Conservation (phyloP, 2,888 invertebrate species). For the Agriopis marginaria region DNA sequence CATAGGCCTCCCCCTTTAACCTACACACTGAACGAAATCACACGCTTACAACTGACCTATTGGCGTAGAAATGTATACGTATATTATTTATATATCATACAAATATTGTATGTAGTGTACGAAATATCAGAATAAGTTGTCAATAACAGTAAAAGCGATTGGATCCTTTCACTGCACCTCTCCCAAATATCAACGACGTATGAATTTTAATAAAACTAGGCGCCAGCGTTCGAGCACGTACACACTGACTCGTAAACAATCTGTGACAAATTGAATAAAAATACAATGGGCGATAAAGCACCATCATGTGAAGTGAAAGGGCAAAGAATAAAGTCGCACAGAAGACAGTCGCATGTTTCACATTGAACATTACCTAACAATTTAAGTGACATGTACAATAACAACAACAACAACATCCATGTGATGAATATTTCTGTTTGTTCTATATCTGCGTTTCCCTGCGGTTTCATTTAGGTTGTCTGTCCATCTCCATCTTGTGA, state of each 20-base stretch:
- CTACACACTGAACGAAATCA: too few species aligned
- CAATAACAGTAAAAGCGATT: constrained; percentile 6
- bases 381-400: background rate
- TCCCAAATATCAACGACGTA: constrained; percentile 47
- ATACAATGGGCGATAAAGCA: constrained; percentile 77
- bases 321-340: constrained; percentile 18
- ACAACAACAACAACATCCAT: too few species aligned
- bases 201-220: constrained; percentile 30
- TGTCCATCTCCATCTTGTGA: too few species aligned
- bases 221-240: constrained; percentile 67
- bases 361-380: background rate
- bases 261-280: constrained; percentile 51
- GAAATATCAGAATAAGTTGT: background rate
- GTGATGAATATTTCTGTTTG: too few species aligned
- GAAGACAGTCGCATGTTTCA: background rate
- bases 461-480: too few species aligned
- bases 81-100: too few species aligned
- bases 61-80: too few species aligned
- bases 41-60: too few species aligned
- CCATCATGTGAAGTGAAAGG: constrained; percentile 36
- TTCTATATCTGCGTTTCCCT: too few species aligned
- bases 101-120: too few species aligned
- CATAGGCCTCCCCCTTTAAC: too few species aligned
- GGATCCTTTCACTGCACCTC: constrained; percentile 45
- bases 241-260: constrained; percentile 18